Conservation (phyloP, 2,797 vertebrate genomes). For the Poecilia picta region DNA sequence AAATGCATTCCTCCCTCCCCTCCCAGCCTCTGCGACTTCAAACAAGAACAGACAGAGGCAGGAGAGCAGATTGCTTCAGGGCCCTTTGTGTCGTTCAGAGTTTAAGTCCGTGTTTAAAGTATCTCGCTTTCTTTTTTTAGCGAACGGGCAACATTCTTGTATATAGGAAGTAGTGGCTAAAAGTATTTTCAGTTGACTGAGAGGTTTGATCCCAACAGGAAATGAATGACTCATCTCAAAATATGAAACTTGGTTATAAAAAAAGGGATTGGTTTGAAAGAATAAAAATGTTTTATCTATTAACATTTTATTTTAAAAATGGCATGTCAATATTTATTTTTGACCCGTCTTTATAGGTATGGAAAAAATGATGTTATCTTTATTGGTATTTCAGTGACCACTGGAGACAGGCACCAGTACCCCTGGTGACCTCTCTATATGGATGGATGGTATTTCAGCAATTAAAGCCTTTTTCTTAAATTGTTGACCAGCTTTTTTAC, state of each 20-base stretch:
- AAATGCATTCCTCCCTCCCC: slow-evolving; percentile 54
- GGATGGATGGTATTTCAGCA: not conserved
- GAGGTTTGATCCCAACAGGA: not conserved
- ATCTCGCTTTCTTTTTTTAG: not conserved
- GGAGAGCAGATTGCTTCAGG: slow-evolving; percentile 23
- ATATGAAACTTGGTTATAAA: not conserved
- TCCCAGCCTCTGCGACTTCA: slow-evolving; percentile 52
- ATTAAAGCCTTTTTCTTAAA: not conserved
- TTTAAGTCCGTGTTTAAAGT: not conserved
- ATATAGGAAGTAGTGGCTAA: not conserved
- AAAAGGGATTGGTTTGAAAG: not conserved
- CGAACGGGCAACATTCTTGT: not conserved
- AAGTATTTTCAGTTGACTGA: not conserved
- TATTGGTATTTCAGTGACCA: not conserved
- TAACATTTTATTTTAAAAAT: not conserved
- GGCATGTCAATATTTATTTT: not conserved
- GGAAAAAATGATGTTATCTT: not conserved
- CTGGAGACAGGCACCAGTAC: too few relatives aligned
- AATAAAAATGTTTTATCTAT: not conserved
- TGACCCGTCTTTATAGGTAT: not conserved
- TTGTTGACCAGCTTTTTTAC: not conserved
- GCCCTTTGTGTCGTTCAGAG: slow-evolving; percentile 10
- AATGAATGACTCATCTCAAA: not conserved
- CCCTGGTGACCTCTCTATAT: too few relatives aligned
- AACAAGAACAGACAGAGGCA: slow-evolving; percentile 33